Base-by-base conservation (phyloP, 2,113 vertebrate species). In the Bucco capensis region DNA sequence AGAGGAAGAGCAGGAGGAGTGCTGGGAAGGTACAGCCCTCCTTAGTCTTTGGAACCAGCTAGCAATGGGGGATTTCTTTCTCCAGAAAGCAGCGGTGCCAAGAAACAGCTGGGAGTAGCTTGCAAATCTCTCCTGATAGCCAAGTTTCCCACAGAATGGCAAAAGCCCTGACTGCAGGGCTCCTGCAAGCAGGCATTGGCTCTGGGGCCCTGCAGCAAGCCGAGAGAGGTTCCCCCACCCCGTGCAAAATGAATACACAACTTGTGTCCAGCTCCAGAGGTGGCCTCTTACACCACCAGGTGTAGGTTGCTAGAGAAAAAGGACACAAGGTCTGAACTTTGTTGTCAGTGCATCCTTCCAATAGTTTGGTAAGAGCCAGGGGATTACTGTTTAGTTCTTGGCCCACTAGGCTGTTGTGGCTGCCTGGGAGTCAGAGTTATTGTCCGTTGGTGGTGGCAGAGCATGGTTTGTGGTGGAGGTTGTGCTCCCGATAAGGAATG, bases 401-500 rank as follows among this genome's bases (percentile, higher is more conserved):
- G 44, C 15, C 19, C 0, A 0, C 5, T 0, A 7, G 40, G 58
- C 81, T 80, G 66, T 82, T 93, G 61, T 49, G 70, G 30, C 50
- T 84, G 70, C n/a, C 56, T 47, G 28, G 70, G 19, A 50, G 58
- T 42, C 50, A 64, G 54, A 31, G 7, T 17, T 83, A 5, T 50
- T 71, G 33, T 47, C 73, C 2, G 3, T 19, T 47, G 61, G 31
- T 27, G 44, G 19, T 80, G 40, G 19, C 37, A 56, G 47, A 83
- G 57, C 1, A 1, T 35, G 57, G 42, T 4, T 83, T 49, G 40
- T 2, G 5, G 54, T 57, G 50, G 30, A 18, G 51, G 19, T 53
- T 1, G 1, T 3, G 17, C 33, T 91, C 12, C 16, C 0, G 2
- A 71, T 77, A 79, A 67, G 53, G 24, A 79, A 3, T 0, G 1